Conservation (phyloP, 2,797 vertebrate species). For the Catostomus latipinnis region DNA sequence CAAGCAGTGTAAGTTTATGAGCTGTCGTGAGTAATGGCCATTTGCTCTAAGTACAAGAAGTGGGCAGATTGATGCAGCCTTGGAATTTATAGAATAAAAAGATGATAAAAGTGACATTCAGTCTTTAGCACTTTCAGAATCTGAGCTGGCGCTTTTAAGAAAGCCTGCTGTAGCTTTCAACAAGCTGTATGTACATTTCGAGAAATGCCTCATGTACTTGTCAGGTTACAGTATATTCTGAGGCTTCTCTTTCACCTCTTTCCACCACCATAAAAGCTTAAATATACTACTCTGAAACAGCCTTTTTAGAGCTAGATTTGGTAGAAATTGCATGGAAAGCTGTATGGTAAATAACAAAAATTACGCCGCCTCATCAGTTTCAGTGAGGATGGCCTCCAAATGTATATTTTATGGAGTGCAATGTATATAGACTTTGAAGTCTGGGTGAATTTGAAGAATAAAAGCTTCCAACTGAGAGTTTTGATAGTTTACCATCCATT, state of each 20-base stretch:
- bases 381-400: conserved; percentile 14
- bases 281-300: conserved; percentile 33
- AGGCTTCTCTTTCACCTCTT: conserved; percentile 17
- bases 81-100: conserved; percentile 48
- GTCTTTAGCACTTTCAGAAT: conserved; percentile 19
- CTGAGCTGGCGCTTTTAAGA: background rate
- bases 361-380: conserved; percentile 6
- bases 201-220: conserved; percentile 35
- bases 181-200: background rate
- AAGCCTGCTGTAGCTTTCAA: conserved; percentile 24
- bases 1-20: conserved; percentile 54
- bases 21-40: conserved; percentile 50
- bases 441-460: conserved; percentile 34
- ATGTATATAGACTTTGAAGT: conserved; percentile 35
- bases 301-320: conserved; percentile 40
- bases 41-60: conserved; percentile 38
- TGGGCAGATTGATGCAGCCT: conserved; percentile 46
- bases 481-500: conserved; percentile 43
- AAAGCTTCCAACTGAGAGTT: conserved; percentile 27
- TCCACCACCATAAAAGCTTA: background rate
- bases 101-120: background rate
- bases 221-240: conserved; percentile 4
- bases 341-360: conserved; percentile 35
- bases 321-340: conserved; percentile 12
- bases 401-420: conserved; percentile 38